These are phyloP conservation scores for Indicator indicator DNA, from an alignment of 2,113 vertebrate genomes.

Conservation along the genomic window DNA sequence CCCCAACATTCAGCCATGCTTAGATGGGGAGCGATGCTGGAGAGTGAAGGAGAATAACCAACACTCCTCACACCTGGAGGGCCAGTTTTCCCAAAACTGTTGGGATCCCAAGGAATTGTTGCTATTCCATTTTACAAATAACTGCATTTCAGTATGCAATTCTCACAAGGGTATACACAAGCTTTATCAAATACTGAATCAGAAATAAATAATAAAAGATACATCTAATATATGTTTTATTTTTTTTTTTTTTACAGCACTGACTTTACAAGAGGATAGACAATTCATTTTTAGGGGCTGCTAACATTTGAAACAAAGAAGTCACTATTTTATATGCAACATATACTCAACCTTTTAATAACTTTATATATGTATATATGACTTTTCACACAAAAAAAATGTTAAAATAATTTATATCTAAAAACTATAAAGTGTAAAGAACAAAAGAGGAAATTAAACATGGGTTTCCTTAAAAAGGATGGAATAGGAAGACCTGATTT, in stretches of 20 bases:
- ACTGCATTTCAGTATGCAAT: neutral
- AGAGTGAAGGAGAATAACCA: neutral
- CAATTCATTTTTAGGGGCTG: slow-evolving; percentile 49
- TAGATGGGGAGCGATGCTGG: neutral
- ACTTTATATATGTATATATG: slow-evolving; percentile 65
- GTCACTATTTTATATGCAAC: slow-evolving; percentile 66
- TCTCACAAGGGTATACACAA: slow-evolving; percentile 39
- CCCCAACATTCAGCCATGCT: slow-evolving; percentile 22
- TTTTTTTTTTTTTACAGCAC: slow-evolving; percentile 63
- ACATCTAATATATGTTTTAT: slow-evolving; percentile 66
- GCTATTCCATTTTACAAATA: neutral
- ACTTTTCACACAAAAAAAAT: slow-evolving; percentile 54
- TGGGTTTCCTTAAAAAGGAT: slow-evolving; percentile 17
- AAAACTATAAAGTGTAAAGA: slow-evolving; percentile 46
- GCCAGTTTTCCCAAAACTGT: neutral
- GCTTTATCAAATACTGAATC: slow-evolving; percentile 38
- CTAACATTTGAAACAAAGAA: slow-evolving; percentile 60
- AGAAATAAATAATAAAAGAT: slow-evolving; percentile 73
- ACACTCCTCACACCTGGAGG: neutral
- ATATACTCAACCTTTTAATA: slow-evolving; percentile 61
- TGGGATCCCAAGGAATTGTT: slow-evolving; percentile 12
- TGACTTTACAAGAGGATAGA: slow-evolving; percentile 65
- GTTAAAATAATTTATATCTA: slow-evolving; percentile 70
- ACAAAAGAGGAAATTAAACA: slow-evolving; percentile 20
- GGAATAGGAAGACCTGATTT: slow-evolving; percentile 59